phyloP scores from a whole-genome alignment of 2,113 vertebrate species.

The Aythya baeri region DNA sequence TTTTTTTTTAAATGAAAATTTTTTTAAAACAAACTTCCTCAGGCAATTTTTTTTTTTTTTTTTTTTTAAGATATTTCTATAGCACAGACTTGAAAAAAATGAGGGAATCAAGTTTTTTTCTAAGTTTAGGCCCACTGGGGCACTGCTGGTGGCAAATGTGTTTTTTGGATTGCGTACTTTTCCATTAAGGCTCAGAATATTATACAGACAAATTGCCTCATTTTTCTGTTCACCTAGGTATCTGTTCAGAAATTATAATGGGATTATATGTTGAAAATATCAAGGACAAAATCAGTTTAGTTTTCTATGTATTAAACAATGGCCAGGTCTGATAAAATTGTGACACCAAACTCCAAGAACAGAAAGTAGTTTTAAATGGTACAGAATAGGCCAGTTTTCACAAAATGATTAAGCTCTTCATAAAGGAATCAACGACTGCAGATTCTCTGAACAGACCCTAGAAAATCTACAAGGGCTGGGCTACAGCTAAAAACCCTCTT shows the following conservation, averaged over 20 bases:
- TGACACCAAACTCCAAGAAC: background rate
- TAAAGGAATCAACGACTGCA: background rate
- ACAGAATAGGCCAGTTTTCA: background rate
- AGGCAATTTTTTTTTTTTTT: background rate
- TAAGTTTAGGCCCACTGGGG: background rate
- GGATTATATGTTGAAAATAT: background rate
- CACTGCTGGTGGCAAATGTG: background rate
- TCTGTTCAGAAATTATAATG: background rate
- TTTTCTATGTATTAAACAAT: background rate
- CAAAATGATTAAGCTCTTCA: background rate
- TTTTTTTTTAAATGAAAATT: background rate
- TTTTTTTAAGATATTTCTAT: background rate
- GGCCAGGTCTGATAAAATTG: background rate
- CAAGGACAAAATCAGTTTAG: background rate
- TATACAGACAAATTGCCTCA: background rate
- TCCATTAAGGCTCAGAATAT: background rate
- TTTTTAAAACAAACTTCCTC: background rate
- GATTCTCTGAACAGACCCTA: background rate
- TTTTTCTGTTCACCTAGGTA: background rate
- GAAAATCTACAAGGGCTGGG: background rate
- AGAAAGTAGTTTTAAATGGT: background rate
- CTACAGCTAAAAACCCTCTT: background rate
- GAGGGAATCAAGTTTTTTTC: background rate
- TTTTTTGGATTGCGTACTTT: background rate
- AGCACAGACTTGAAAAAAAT: background rate